These are phyloP conservation scores for Upupa epops DNA, from an alignment of 2,113 vertebrate species.

Conservation along the genomic window DNA sequence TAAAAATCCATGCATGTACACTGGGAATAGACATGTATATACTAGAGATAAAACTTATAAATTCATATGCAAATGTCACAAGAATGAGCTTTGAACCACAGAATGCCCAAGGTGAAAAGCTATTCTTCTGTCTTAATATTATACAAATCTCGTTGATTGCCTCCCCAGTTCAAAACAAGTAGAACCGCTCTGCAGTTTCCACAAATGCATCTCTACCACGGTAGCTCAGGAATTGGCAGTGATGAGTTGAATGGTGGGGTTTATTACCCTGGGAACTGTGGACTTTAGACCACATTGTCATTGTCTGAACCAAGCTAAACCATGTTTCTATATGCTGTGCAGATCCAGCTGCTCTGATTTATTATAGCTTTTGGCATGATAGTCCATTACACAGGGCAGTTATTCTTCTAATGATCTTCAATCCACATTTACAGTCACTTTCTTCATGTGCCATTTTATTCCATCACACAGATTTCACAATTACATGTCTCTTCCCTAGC, in stretches of 20 bases:
- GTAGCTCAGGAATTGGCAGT: accelerated
- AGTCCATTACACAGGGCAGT: background rate
- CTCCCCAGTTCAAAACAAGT: background rate
- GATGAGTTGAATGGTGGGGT: background rate
- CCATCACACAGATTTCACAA: background rate
- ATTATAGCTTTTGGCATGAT: background rate
- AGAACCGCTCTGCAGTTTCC: background rate
- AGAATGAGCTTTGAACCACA: background rate
- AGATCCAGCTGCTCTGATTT: background rate
- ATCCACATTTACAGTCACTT: background rate
- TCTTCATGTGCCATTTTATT: background rate
- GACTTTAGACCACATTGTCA: background rate
- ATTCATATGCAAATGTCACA: background rate
- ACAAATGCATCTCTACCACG: background rate
- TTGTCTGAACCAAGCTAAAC: background rate
- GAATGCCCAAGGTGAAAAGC: background rate
- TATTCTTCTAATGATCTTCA: background rate
- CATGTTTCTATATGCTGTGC: background rate
- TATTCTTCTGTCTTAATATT: background rate
- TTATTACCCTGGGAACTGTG: background rate
- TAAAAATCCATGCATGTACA: background rate
- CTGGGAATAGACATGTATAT: background rate
- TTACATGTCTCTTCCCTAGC: background rate
- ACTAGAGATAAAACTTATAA: background rate
- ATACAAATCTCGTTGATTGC: background rate